A percentile compares a stretch with the other conserved stretches of the same genome.
phyloP scores from a whole-genome alignment of 2,113 vertebrate genomes.

The Erythrolamprus reginae region DNA sequence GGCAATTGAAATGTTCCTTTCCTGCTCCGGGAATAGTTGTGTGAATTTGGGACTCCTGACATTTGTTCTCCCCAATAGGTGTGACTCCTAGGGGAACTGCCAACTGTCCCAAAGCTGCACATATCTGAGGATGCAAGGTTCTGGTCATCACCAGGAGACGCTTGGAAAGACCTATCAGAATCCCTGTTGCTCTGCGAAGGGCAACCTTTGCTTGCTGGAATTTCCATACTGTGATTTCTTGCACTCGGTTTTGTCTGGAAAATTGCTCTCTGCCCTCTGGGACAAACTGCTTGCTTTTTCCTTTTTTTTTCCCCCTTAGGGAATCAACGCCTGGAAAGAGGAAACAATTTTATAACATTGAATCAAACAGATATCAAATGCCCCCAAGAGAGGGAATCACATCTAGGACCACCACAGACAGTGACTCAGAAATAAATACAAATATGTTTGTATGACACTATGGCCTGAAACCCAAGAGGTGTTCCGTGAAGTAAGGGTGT shows the following conservation, averaged over 20 bases:
- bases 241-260: neutral
- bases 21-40: no score
- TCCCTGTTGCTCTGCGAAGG: neutral
- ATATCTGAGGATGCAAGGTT: neutral
- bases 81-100: neutral
- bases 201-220: neutral
- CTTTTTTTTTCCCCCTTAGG: neutral
- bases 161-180: neutral
- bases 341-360: neutral
- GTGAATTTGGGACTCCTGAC: neutral
- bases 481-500: no score
- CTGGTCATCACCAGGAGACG: neutral
- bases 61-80: slow-evolving; percentile 3
- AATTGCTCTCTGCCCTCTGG: neutral
- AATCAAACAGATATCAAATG: neutral
- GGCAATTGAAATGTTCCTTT: neutral
- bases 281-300: neutral
- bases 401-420: neutral
- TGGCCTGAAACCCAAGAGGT: neutral
- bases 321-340: neutral
- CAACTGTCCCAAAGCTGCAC: neutral
- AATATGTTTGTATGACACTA: neutral
- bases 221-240: neutral
- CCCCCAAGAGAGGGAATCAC: neutral
- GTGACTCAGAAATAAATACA: neutral